Evolutionary conservation across 2,113 vertebrate genomes (phyloP), one percentile per base, ranked within the genome.

Genomic region (Rhinichthys klamathensis): DNA sequence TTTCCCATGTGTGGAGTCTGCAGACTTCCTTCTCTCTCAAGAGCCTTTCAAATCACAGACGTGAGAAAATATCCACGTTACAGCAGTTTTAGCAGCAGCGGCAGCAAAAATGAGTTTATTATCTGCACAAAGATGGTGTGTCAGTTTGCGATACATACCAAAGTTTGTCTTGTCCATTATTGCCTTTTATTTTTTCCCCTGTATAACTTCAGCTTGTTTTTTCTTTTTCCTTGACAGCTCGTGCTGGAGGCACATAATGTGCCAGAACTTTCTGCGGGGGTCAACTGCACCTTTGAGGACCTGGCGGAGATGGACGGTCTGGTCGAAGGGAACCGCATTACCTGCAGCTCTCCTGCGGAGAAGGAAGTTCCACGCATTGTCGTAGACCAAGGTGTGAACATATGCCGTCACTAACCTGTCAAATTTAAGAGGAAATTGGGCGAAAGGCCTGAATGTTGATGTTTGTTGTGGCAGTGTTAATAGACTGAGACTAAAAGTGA

Each of bases 241-340:
- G 95, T 99, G 65, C 89, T 99, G 88, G 97, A 99, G 91, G 98
- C 98, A 5, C 97, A 99, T 90, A 99, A 99, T 0, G 98, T 99
- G 32, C 98, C 98, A 0, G 98, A 99, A 91, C 95, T 99, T 76
- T 97, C 98, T 15, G 97, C 97, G 0, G 98, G 98, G 0, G 98
- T 99, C 87, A 99, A 98, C 91, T 99, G 98, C 86, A 96, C 97
- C 74, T 99, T 99, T 2, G 96, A 99, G 89, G 97, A 99, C 90
- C 94, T 99, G 84, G 97, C 98, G 0, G 98, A 99, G 94, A 98
- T 97, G 96, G 97, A 97, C 25, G 98, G 98, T 16, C 88, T 97
- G 90, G 98, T 99, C 90, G 95, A 97, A 46, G 98, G 98, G 86
- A 98, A 97, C 92, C 95, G 96, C 87, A 97, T 99, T 80, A 96